These are phyloP conservation scores for Oplegnathus fasciatus DNA, from an alignment of 2,113 vertebrate genomes.

Conservation along the genomic window DNA sequence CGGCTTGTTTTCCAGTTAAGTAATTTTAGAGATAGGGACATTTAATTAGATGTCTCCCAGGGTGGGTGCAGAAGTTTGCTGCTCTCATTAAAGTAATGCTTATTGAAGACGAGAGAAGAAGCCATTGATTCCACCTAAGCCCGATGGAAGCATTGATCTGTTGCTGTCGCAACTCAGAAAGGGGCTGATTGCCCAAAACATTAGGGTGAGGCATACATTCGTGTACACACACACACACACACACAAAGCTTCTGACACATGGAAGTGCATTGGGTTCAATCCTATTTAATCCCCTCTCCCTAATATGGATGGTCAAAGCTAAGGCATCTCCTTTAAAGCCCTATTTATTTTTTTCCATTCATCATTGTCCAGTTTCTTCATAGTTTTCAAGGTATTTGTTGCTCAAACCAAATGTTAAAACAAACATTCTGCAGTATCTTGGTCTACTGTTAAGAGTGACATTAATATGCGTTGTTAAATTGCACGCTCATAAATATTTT, in stretches of 20 bases:
- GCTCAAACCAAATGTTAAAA: slow-evolving; percentile 10
- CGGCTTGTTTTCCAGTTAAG: slow-evolving; percentile 23
- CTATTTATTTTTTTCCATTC: slow-evolving; percentile 30
- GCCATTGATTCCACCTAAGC: slow-evolving; percentile 63
- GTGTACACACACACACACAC: slow-evolving; percentile 18
- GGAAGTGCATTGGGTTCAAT: slow-evolving; percentile 55
- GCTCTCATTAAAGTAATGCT: slow-evolving; percentile 72
- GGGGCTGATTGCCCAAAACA: slow-evolving; percentile 67
- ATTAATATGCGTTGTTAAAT: slow-evolving; percentile 9
- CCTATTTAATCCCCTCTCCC: slow-evolving; percentile 53
- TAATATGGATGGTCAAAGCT: slow-evolving; percentile 34
- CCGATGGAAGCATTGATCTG: slow-evolving; percentile 66
- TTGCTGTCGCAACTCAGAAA: slow-evolving; percentile 50
- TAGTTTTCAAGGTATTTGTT: slow-evolving; percentile 14
- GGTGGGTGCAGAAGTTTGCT: slow-evolving; percentile 48
- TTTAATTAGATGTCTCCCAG: slow-evolving; percentile 51
- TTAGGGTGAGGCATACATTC: slow-evolving; percentile 27
- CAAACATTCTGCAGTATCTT: not conserved
- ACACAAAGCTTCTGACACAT: slow-evolving; percentile 28
- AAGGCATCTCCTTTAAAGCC: slow-evolving; percentile 38
- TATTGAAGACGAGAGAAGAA: slow-evolving; percentile 51
- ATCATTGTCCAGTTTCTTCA: not conserved
- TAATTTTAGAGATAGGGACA: slow-evolving; percentile 45
- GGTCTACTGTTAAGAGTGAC: not conserved
- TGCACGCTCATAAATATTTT: not conserved